Base-by-base conservation (phyloP, 2,888 invertebrate genomes). In the Aphidius colemani region DNA sequence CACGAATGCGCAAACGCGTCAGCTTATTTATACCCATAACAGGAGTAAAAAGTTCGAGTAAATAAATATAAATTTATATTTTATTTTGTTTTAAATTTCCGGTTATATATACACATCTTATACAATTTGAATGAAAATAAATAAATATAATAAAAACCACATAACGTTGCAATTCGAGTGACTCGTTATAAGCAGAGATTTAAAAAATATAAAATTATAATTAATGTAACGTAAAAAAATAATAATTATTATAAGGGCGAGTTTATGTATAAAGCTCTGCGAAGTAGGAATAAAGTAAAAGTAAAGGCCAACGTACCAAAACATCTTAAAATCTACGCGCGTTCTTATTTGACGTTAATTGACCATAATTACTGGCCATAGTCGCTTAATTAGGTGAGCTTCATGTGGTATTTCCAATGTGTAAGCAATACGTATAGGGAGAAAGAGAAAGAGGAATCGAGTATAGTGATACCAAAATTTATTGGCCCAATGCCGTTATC, bases 351-450 rank as follows among this genome's bases (percentile, higher is more conserved):
- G 77, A 78, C 76, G 72, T 77, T 78, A 78, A 78, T 78, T 78
- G 76, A 74, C 73, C 72, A 73, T 76, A 78, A 78, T 78, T 78
- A 77, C 71, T 73, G 72, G 73, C 72, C 71, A 71, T 78, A 78
- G 67, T 71, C 71, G 74, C 78, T 80, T 78, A 78, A 79, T 80
- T 79, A 78, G 75, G 70, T 69, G 71, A 70, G 68, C 68, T 45
- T 50, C 65, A 41, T 61, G 13, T 18, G 57, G 60, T 48, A 51
- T 11, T 62, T 18, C 39, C 57, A 41, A 41, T 44, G 50, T 46
- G 40, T 9, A 40, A 48, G 13, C 9, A 46, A 59, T 46, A 11
- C 67, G 45, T 49, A 63, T 66, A 63, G 65, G 68, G 58, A 51
- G 51, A 30, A n/a, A 8, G 5, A 51, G 39, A 46, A 18, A 18